Conservation (phyloP, 2,888 invertebrate species). For the Perizoma affinitatum region DNA sequence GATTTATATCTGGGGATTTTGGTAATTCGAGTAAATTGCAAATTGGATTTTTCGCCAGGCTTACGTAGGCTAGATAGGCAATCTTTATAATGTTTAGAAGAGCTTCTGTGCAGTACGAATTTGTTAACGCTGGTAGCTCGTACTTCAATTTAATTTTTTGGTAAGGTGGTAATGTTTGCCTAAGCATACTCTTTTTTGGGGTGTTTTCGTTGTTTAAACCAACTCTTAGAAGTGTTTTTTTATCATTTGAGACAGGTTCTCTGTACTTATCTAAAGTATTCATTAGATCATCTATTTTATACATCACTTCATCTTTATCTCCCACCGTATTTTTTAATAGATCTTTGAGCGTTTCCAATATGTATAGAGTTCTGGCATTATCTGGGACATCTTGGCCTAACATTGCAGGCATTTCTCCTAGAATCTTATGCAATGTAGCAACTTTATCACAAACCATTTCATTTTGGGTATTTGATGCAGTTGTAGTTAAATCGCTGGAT, state of each 20-base stretch:
- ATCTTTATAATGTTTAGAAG: slow-evolving; percentile 19
- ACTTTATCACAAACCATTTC: slow-evolving; percentile 24
- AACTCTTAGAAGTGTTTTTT: background rate
- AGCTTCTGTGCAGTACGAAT: slow-evolving; percentile 21
- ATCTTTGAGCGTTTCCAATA: slow-evolving; percentile 25
- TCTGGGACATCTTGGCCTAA: slow-evolving; percentile 24
- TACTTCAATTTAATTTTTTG: slow-evolving; percentile 7
- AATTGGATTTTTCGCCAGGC: slow-evolving; percentile 15
- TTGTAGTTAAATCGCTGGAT: background rate
- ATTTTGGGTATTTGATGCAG: slow-evolving; percentile 2
- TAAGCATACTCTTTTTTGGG: background rate
- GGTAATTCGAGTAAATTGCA: slow-evolving; percentile 10
- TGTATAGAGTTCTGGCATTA: slow-evolving; percentile 19
- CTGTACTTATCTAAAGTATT: slow-evolving; percentile 33
- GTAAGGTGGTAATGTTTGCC: background rate
- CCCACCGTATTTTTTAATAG: slow-evolving; percentile 22
- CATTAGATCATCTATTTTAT: slow-evolving; percentile 32
- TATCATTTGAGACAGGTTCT: slow-evolving; percentile 7
- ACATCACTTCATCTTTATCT: slow-evolving; percentile 26
- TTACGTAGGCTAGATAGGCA: slow-evolving; percentile 17
- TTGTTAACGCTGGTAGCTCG: slow-evolving; percentile 16
- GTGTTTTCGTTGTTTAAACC: background rate
- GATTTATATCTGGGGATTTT: background rate
- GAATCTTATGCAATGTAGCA: slow-evolving; percentile 17
- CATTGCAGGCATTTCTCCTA: slow-evolving; percentile 25